phyloP scores from a whole-genome alignment of 2,888 invertebrate genomes.

The Tenthredo scrophulariae region DNA sequence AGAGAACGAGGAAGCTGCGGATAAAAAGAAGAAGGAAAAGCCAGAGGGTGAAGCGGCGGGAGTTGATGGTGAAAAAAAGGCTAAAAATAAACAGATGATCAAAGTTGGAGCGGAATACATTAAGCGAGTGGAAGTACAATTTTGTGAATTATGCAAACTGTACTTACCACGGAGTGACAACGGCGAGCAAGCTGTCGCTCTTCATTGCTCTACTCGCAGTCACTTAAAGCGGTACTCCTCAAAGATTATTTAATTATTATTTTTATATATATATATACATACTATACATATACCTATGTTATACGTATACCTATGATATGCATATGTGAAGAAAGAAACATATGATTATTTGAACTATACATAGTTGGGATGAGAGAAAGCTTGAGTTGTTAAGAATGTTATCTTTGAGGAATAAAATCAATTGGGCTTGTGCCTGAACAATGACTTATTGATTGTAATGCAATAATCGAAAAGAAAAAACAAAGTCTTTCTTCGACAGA shows the following conservation, averaged over 20 bases:
- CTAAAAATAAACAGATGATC: conserved; percentile 84
- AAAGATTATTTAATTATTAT: conserved; percentile 44
- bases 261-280: background rate
- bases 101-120: conserved; percentile 89
- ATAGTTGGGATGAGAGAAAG: background rate
- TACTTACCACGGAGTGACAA: conserved; percentile 84
- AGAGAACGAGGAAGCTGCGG: conserved; percentile 81
- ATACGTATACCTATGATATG: background rate
- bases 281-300: conserved; percentile 12
- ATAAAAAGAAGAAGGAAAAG: conserved; percentile 80
- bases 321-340: background rate
- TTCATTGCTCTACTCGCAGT: conserved; percentile 88
- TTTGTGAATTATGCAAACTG: conserved; percentile 89
- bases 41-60: conserved; percentile 71
- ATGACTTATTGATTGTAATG: conserved; percentile 37
- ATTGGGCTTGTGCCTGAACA: conserved; percentile 30
- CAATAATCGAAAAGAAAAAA: conserved; percentile 5
- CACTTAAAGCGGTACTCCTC: conserved; percentile 83
- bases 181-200: conserved; percentile 82
- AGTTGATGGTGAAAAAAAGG: conserved; percentile 78
- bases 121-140: conserved; percentile 88
- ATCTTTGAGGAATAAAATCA: conserved; percentile 41
- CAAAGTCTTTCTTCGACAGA: background rate
- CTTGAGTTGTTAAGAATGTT: conserved; percentile 45
- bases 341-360: conserved; percentile 28